These are phyloP conservation scores for Galemys pyrenaicus DNA, from an alignment of 2,113 vertebrate genomes.

Conservation along the genomic window DNA sequence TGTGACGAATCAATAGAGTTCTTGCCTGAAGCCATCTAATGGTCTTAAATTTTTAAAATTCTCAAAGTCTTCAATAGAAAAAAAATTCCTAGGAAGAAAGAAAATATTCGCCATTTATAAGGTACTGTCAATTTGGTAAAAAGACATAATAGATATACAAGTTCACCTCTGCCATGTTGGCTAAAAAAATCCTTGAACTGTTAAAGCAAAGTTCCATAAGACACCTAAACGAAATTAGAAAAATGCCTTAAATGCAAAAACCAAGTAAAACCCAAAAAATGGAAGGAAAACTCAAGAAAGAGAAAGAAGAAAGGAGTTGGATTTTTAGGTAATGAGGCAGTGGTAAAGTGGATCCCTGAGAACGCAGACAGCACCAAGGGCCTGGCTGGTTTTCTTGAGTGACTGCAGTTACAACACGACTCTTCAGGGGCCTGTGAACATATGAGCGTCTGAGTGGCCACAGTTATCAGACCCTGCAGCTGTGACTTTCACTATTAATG, in stretches of 20 bases:
- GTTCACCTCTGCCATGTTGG: background rate
- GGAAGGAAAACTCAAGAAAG: background rate
- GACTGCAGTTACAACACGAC: background rate
- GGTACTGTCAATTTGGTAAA: background rate
- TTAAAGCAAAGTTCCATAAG: background rate
- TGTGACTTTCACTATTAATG: background rate
- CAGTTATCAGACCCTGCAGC: too few relatives aligned
- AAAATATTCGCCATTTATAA: background rate
- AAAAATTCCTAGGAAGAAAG: background rate
- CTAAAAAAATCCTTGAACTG: conserved; percentile 12
- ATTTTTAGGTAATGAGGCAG: background rate
- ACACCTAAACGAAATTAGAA: background rate
- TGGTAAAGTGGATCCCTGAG: background rate
- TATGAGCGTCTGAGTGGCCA: background rate
- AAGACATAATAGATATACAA: background rate
- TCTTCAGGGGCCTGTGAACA: background rate
- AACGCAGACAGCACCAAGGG: background rate
- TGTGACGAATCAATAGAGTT: background rate
- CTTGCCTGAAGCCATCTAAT: conserved; percentile 2
- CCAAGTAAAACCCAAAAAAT: background rate
- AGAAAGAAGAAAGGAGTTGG: background rate
- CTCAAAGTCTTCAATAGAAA: background rate
- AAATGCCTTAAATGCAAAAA: background rate
- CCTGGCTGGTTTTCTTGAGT: background rate
- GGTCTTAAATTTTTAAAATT: conserved; percentile 22